These are phyloP conservation scores for Cardinalis cardinalis DNA, from an alignment of 2,113 vertebrate species.

Conservation along the genomic window DNA sequence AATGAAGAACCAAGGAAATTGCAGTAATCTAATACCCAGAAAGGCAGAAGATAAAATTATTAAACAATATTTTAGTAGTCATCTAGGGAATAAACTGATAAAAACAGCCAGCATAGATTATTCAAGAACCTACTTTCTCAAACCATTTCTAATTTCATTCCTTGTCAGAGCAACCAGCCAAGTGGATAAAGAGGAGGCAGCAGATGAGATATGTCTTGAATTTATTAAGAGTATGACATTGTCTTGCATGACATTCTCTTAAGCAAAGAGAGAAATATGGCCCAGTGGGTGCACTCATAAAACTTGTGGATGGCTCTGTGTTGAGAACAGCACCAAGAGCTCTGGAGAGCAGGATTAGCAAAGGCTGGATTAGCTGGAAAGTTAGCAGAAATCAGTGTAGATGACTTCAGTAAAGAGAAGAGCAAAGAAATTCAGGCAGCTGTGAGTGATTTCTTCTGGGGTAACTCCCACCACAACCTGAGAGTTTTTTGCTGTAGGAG, in stretches of 20 bases:
- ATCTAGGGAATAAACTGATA: background rate
- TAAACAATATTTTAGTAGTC: background rate
- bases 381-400: background rate
- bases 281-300: background rate
- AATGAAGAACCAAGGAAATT: background rate
- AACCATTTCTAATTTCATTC: slow-evolving; percentile 3
- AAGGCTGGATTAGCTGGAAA: background rate
- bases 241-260: background rate
- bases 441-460: background rate
- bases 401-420: background rate
- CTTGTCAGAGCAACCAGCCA: slow-evolving; percentile 11
- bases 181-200: slow-evolving; percentile 17
- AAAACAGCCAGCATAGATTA: background rate
- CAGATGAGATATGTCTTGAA: background rate
- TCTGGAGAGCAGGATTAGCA: background rate
- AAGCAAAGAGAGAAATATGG: background rate
- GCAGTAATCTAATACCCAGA: background rate
- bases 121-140: background rate
- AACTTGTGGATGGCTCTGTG: background rate
- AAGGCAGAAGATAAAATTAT: background rate
- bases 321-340: background rate
- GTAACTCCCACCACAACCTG: background rate
- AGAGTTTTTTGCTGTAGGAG: background rate
- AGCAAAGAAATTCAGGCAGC: background rate
- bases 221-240: slow-evolving; percentile 13